These are phyloP conservation scores for Distichodus sexfasciatus DNA, from an alignment of 2,797 vertebrate genomes.

Conservation along the genomic window DNA sequence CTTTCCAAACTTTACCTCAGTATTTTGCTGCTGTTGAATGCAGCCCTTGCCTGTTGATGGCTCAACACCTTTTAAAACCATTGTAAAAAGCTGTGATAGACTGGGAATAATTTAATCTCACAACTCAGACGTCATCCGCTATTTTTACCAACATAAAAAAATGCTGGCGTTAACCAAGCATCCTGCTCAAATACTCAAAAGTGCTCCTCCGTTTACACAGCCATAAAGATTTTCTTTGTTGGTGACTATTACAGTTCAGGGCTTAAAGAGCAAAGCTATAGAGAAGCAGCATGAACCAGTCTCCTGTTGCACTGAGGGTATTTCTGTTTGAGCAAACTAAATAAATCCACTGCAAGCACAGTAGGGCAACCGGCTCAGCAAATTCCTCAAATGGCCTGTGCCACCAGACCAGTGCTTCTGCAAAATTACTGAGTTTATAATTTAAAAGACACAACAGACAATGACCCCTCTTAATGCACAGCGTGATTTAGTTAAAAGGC, in stretches of 20 bases:
- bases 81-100: not conserved
- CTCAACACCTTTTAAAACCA: not conserved
- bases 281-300: slow-evolving; percentile 4
- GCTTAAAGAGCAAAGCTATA: not conserved
- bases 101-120: not conserved
- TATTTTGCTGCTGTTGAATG: not conserved
- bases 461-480: too few species aligned
- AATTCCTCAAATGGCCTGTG: slow-evolving; percentile 46
- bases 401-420: slow-evolving; percentile 6
- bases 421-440: not conserved
- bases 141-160: slow-evolving; percentile 7
- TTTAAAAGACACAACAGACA: not conserved
- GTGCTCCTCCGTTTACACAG: not conserved
- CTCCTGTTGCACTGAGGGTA: slow-evolving; percentile 50
- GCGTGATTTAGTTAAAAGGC: not conserved
- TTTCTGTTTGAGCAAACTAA: slow-evolving; percentile 57
- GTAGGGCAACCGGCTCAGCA: slow-evolving; percentile 48
- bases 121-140: slow-evolving; percentile 6
- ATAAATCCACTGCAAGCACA: slow-evolving; percentile 46
- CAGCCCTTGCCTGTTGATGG: not conserved
- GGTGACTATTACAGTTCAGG: not conserved
- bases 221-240: not conserved
- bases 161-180: not conserved
- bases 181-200: not conserved
- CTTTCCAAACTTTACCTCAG: too few species aligned